Evolutionary conservation across 2,888 invertebrate genomes (phyloP), one percentile per base, ranked within the genome.

Genomic region (Scaptomyza caliginosa): DNA sequence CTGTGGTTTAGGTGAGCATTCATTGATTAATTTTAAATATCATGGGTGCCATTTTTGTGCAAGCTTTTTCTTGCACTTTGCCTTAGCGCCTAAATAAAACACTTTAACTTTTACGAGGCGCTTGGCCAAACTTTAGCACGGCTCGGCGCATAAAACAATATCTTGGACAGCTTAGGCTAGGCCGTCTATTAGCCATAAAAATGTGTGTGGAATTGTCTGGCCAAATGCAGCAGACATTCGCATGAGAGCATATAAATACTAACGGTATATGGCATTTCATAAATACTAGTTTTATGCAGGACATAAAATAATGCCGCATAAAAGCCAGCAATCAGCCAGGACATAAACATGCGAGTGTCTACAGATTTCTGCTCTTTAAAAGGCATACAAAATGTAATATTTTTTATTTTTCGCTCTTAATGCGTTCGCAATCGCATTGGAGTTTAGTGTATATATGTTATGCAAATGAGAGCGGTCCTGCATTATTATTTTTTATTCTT

Each of bases 231-330:
- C 13, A 26, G 36, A 16, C 16, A 39, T 24, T 23, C 43, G 1
- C 17, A 42, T 30, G 30, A 28, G 62, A 42, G 60, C 50, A 32
- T 21, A 49, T 55, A 24, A 42, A 42, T 56, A 36, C 42, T 38
- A 43, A 24, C 48, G 55, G 51, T 55, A 39, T 32, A 54, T 42
- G 69, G 60, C 45, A 54, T 83, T 80, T 80, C 76, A 67, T 81
- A 79, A 79, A 80, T 83, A n/a, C n/a, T n/a, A 80, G 80, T 80
- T 80, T 84, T 75, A 77, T 81, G 70, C 56, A 55, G 19, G 32
- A 7, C 59, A 65, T 73, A 56, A 67, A 71, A 58, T 26, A 48
- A 49, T 59, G 54, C 57, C 62, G 60, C 64, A 59, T 56, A 57
- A 77, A 65, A 67, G 52, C 45, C 67, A 16, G 40, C 69, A 70